These are phyloP conservation scores for Stegana nigrithorax DNA, from an alignment of 2,888 invertebrate genomes.

Conservation along the genomic window DNA sequence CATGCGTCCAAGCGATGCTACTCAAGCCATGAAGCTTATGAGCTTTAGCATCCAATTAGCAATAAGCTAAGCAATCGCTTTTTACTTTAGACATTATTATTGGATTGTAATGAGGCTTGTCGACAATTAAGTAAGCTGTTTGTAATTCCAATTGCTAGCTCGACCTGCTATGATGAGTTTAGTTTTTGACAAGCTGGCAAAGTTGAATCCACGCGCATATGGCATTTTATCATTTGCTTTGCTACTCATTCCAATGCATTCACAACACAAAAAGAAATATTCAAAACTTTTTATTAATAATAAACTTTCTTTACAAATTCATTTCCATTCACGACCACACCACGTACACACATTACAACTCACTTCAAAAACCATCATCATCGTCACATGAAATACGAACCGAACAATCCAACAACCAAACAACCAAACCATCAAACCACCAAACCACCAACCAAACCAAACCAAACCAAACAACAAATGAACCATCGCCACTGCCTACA, in stretches of 20 bases:
- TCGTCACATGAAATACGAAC: no score
- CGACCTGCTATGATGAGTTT: no score
- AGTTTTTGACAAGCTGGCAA: no score
- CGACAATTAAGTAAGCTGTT: no score
- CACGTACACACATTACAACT: not conserved
- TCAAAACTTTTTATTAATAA: constrained; percentile 66
- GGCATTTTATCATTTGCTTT: no score
- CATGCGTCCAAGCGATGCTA: not conserved
- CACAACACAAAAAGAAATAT: no score
- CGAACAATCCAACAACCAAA: constrained; percentile 26
- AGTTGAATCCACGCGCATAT: no score
- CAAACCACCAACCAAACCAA: constrained; percentile 26
- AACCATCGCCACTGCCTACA: constrained; percentile 15
- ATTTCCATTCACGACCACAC: constrained; percentile 32
- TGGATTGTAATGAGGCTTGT: no score
- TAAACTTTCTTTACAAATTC: constrained; percentile 61
- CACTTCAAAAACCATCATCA: not conserved
- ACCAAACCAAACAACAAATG: constrained; percentile 32
- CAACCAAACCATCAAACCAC: constrained; percentile 17
- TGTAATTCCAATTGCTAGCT: no score
- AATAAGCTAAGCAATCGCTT: no score
- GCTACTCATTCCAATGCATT: constrained; percentile 43
- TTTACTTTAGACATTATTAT: no score
- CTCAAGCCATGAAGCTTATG: not conserved
- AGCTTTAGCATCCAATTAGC: not conserved